These are phyloP conservation scores for Halcyon badia DNA, from an alignment of 2,797 vertebrate species.

Conservation along the genomic window DNA sequence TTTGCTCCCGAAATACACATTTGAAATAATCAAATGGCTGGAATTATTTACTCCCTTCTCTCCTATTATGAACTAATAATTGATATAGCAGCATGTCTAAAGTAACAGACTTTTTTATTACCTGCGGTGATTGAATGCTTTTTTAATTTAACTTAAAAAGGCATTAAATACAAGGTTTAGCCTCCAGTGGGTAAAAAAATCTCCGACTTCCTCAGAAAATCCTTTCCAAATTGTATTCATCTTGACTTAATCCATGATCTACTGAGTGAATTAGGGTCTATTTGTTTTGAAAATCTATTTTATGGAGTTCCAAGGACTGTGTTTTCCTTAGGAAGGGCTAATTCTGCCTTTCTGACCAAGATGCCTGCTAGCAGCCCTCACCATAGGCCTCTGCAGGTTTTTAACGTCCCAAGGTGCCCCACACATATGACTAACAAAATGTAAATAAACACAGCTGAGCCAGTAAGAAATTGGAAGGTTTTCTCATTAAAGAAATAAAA, in stretches of 20 bases:
- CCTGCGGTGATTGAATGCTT: constrained; percentile 76
- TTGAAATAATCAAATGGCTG: not conserved
- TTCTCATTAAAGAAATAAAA: constrained; percentile 90
- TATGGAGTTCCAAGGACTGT: constrained; percentile 82
- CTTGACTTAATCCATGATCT: constrained; percentile 86
- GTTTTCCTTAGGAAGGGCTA: constrained; percentile 81
- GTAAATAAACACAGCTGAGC: constrained; percentile 89
- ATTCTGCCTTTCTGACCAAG: constrained; percentile 69
- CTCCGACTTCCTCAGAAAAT: constrained; percentile 85
- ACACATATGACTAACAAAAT: constrained; percentile 81
- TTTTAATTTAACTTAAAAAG: constrained; percentile 74
- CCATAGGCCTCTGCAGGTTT: constrained; percentile 69
- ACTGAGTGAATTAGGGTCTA: constrained; percentile 84
- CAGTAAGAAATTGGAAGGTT: constrained; percentile 81
- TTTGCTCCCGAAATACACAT: constrained; percentile 30
- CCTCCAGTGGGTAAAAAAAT: constrained; percentile 82
- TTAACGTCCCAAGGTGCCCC: constrained; percentile 76
- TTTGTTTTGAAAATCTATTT: constrained; percentile 86
- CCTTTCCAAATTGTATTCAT: constrained; percentile 87
- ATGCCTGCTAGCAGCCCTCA: constrained; percentile 61
- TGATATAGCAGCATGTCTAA: constrained; percentile 45
- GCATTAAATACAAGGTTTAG: constrained; percentile 77
- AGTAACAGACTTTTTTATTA: constrained; percentile 70
- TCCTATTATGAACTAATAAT: constrained; percentile 64
- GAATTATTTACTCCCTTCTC: constrained; percentile 47